Conservation (phyloP, 2,797 vertebrate species). For the Poeciliopsis gracilis region DNA sequence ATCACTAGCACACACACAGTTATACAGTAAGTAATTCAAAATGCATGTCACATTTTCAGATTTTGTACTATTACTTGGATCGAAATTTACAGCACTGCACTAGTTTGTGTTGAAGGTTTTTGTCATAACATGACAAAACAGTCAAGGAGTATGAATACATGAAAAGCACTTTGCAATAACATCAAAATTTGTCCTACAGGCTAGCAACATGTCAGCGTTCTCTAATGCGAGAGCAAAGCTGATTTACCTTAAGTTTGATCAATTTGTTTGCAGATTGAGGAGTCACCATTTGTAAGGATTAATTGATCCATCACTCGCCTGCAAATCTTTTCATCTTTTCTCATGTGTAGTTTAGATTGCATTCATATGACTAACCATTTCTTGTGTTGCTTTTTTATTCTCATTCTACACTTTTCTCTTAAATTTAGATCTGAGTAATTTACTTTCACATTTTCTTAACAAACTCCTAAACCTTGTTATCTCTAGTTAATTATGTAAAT, state of each 20-base stretch:
- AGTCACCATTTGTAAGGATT: constrained; percentile 17
- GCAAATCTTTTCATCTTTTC: constrained; percentile 21
- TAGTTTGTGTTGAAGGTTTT: neutral
- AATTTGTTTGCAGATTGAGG: constrained; percentile 7
- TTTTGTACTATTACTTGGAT: neutral
- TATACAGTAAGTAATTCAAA: neutral
- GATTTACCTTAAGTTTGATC: constrained; percentile 6
- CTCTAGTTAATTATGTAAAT: neutral
- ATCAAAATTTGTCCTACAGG: constrained; percentile 2
- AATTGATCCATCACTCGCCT: constrained; percentile 34
- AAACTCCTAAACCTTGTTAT: neutral
- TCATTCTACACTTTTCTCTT: constrained; percentile 22
- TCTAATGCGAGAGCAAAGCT: neutral
- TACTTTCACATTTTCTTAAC: constrained; percentile 3
- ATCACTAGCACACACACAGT: no score
- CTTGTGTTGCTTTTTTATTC: constrained; percentile 43
- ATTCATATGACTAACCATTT: constrained; percentile 51
- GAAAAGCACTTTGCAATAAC: neutral
- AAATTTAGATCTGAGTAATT: constrained; percentile 21
- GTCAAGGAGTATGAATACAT: neutral
- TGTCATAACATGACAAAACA: neutral
- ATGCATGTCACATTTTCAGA: neutral
- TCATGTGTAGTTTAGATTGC: constrained; percentile 7
- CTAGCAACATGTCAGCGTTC: neutral
- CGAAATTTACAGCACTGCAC: neutral